Conservation (phyloP, 2,113 vertebrate species). For the Gasterosteus aculeatus region DNA sequence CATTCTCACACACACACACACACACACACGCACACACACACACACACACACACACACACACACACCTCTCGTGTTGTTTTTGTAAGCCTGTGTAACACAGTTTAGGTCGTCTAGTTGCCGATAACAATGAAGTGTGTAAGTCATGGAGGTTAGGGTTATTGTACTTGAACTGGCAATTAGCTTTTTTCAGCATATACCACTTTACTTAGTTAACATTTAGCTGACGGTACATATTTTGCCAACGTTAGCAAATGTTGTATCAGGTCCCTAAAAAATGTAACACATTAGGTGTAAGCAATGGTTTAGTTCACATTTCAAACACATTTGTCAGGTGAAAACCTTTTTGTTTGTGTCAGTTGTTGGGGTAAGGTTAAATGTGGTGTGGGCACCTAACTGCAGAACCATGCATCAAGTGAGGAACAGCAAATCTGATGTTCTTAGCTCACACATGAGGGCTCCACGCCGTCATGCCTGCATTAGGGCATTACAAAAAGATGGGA, state of each 20-base stretch:
- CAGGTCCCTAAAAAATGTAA: no score
- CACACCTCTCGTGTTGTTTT: not conserved
- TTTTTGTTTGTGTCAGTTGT: not conserved
- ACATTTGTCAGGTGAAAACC: not conserved
- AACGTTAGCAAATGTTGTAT: no score
- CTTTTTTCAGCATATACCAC: not conserved
- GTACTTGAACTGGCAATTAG: not conserved
- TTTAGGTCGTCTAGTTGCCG: not conserved
- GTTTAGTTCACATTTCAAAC: not conserved
- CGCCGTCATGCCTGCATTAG: not conserved
- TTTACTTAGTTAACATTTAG: no score
- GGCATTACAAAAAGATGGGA: not conserved
- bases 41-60: conserved; percentile 7
- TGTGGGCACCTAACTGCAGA: not conserved
- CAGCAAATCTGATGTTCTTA: not conserved
- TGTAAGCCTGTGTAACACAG: not conserved
- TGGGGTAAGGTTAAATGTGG: not conserved
- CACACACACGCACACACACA: conserved; percentile 5
- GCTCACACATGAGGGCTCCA: not conserved
- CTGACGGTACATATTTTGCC: no score
- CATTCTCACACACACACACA: conserved; percentile 24
- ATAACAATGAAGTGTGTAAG: not conserved
- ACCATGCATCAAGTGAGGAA: not conserved
- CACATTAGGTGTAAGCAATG: not conserved
- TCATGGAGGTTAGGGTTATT: not conserved